Percentiles rank a stretch among this genome's conserved stretches.
Evolutionary conservation across 2,113 vertebrate genomes (phyloP).

Genomic region (Pedetes capensis): DNA sequence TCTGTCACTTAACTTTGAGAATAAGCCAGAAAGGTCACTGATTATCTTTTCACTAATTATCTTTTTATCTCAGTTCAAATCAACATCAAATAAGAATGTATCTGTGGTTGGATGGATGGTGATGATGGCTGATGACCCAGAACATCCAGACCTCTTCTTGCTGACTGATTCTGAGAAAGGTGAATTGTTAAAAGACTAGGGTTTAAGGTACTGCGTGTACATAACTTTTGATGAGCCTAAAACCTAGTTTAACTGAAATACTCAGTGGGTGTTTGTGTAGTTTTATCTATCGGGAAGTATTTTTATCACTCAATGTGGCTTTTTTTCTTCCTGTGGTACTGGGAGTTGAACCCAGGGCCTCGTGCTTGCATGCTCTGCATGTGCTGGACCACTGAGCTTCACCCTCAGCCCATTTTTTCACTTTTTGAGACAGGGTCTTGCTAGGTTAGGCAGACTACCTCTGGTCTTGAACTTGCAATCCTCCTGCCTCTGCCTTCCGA

Average conservation of each 20-base stretch:
- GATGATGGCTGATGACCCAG: constrained; percentile 97
- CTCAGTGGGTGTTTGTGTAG: background rate
- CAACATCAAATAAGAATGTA: constrained; percentile 92
- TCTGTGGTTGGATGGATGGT: constrained; percentile 97
- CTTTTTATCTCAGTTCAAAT: constrained; percentile 91
- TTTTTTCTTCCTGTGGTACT: too few relatives aligned
- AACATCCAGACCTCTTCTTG: constrained; percentile 96
- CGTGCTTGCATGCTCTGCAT: too few relatives aligned
- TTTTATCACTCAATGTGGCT: background rate
- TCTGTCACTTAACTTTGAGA: background rate
- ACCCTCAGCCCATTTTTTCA: too few relatives aligned
- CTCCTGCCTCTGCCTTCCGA: too few relatives aligned
- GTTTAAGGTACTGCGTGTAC: accelerated
- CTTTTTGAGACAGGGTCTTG: too few relatives aligned
- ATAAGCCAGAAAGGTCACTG: background rate
- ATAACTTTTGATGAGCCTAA: background rate
- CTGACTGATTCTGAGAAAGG: constrained; percentile 97
- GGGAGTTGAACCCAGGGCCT: too few relatives aligned
- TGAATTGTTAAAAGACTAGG: constrained; percentile 73
- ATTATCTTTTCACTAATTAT: background rate
- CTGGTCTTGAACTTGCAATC: too few relatives aligned
- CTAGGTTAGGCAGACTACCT: too few relatives aligned
- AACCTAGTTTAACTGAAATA: background rate
- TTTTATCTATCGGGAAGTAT: background rate
- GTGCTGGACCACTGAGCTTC: too few relatives aligned